Evolutionary conservation across 2,113 vertebrate genomes (phyloP), one percentile per base, ranked within the genome.

Genomic region (Pipa parva): DNA sequence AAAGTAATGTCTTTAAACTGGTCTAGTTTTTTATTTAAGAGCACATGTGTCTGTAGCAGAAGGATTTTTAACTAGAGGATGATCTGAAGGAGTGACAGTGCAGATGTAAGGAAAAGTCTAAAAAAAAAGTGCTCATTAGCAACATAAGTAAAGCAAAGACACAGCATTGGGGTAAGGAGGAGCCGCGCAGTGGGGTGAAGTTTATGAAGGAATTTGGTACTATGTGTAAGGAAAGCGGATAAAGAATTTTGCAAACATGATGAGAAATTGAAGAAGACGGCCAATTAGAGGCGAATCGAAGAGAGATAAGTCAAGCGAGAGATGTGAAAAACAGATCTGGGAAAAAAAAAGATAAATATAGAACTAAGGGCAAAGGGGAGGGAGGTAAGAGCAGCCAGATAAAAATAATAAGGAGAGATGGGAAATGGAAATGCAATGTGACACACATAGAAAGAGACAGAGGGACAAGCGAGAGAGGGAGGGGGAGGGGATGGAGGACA

Each of bases 281-380:
- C 2, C 15, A 42, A 42, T 42, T 42, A 42, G 37, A 27, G 7
- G 37, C 37, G 28, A 39, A 60, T 18, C n/a, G 3, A n/a, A 17
- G 25, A 62, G 27, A 22, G 55, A 36, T 15, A 15, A 49, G 20
- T 13, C 6, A 59, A 9, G 28, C 42, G 21, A 48, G 39, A 17
- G 52, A 66, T 46, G 63, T 11, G 58, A 45, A 37, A 22, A 26
- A 25, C 2, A 12, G 37, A 46, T 45, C 49, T 17, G 22, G 17
- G 37, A 27, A 46, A 46, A 46, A 54, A 20, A 39, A 33, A 36
- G 54, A 66, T 58, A 66, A 48, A 66, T 66, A 33, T 66, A 66
- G 39, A 66, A 66, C 48, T 49, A 66, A 64, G 54, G 63, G 45
- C 54, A 58, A 39, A 22, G 42, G 36, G 29, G 28, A 28, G 15